Evolutionary conservation across 2,113 vertebrate genomes (phyloP).

Genomic region (Macroglossus sobrinus): DNA sequence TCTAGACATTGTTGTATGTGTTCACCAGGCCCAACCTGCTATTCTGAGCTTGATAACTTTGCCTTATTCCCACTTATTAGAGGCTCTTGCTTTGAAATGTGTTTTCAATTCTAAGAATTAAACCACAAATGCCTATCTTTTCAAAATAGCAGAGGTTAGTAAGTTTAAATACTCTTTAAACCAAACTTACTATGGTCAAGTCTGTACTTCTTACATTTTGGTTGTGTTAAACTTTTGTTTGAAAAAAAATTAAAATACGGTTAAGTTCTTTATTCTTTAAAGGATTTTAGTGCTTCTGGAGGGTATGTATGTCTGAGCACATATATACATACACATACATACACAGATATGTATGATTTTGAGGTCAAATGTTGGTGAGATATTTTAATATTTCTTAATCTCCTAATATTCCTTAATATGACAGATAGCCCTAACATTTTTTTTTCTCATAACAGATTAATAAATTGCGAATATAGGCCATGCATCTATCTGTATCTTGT

Average conservation of each 20-base stretch:
- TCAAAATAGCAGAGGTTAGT: neutral
- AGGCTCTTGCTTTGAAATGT: neutral
- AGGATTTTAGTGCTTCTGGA: neutral
- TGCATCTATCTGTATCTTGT: neutral
- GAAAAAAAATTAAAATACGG: neutral
- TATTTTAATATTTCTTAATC: neutral
- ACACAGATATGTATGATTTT: neutral
- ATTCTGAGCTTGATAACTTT: neutral
- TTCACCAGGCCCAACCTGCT: neutral
- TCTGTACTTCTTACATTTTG: neutral
- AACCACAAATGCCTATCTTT: neutral
- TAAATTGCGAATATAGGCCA: neutral
- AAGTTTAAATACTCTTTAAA: neutral
- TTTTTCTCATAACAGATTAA: neutral
- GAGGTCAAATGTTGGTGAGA: neutral
- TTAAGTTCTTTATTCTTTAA: neutral
- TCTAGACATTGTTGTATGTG: neutral
- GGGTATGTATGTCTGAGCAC: neutral
- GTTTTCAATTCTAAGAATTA: neutral
- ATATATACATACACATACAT: neutral
- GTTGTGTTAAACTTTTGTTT: neutral
- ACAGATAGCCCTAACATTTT: neutral
- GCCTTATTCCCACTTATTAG: neutral
- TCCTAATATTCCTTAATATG: neutral
- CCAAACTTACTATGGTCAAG: neutral